Evolutionary conservation across 2,113 vertebrate species (phyloP), one percentile per base, ranked within the genome.

Genomic region (Erythrocercus mccallii): DNA sequence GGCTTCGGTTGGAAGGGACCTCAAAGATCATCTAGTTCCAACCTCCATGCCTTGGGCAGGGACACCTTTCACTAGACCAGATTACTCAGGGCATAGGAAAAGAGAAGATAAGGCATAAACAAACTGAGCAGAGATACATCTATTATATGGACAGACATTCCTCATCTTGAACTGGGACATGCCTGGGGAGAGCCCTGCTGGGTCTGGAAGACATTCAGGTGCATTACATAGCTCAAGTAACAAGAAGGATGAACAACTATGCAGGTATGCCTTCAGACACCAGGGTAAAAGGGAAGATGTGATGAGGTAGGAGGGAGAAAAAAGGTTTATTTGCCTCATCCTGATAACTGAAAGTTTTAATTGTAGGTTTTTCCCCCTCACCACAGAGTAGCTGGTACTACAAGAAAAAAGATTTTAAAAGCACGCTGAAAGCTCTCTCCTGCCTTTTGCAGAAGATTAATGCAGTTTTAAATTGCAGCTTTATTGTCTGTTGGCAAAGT

Each of bases 401-500:
- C 23, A 80, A 83, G 81, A 66, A 71, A 89, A 94, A 87, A 20
- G 22, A 69, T 86, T 60, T 66, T 83, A 85, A 92, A 93, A 88
- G 87, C 23, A 42, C 28, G 68, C 69, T 89, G 86, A 96, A 93
- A 92, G 38, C 68, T 85, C 88, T 95, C 82, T 70, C 74, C 61
- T 91, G 71, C 51, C 69, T 87, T 90, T 94, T 47, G 33, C 80
- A 91, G 83, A 96, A 93, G 87, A 96, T 80, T 60, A 93, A 93
- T 88, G 62, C 60, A 66, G 53, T 92, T 97, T 96, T 86, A 95
- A 97, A 94, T 58, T 83, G 92, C 68, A 60, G 64, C 42, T 95
- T 93, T 97, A 70, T 90, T 92, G 92, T 89, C 92, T 95, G 88
- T 95, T 86, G 94, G 83, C 77, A 95, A 95, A 97, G 56, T 74